A percentile compares a stretch with the other conserved stretches of the same genome.
Conservation (phyloP, 2,113 vertebrate genomes). For the Willisornis vidua region DNA sequence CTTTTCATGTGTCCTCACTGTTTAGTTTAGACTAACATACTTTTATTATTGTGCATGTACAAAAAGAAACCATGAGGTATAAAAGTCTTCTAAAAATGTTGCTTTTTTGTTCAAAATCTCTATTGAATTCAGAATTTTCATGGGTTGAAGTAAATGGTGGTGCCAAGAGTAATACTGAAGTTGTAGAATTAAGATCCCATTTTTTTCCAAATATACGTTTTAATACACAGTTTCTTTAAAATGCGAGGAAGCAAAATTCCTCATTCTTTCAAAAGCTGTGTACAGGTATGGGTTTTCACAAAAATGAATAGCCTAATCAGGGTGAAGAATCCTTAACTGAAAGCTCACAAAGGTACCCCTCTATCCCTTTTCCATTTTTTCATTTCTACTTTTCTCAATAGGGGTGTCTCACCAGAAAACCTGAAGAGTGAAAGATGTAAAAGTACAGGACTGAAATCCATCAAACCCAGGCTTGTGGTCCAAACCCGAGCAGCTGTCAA, state of each 20-base stretch:
- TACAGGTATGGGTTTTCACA: neutral
- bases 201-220: neutral
- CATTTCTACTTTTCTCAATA: conserved; percentile 56
- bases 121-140: conserved; percentile 1
- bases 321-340: conserved; percentile 10
- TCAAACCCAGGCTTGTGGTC: conserved; percentile 75
- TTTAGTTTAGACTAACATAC: neutral
- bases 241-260: neutral
- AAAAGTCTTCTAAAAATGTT: neutral
- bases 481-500: conserved; percentile 74
- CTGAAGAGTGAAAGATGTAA: conserved; percentile 67
- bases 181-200: neutral
- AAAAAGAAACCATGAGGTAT: neutral
- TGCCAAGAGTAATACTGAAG: neutral
- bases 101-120: neutral
- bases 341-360: conserved; percentile 44
- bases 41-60: neutral
- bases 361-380: conserved; percentile 58
- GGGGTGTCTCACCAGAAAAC: conserved; percentile 56
- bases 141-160: neutral
- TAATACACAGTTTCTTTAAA: neutral
- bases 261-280: conserved; percentile 9
- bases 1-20: neutral
- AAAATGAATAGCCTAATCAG: neutral
- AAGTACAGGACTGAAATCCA: conserved; percentile 70